Evolutionary conservation across 2,888 invertebrate species (phyloP), one percentile per base, ranked within the genome.

Genomic region (Campaea margaritaria): DNA sequence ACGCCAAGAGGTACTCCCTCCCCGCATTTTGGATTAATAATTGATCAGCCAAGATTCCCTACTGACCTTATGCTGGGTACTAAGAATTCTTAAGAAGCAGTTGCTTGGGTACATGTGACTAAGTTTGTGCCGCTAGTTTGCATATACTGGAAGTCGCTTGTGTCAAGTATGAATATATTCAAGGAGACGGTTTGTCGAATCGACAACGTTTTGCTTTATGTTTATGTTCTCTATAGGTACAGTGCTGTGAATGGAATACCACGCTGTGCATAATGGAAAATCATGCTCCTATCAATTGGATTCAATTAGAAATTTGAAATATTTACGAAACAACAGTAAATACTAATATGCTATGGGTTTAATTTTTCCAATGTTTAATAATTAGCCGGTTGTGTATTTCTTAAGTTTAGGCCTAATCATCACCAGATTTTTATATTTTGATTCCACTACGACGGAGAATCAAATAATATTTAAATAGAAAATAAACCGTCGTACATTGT

Each of bases 401-500:
- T 3, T 3, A 2, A 21, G 5, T 3, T 21, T 21, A 7, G 4
- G 5, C 8, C 10, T 31, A 1, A 1, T 31, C 10, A 42, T 16
- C 15, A 11, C 16, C 42, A 16, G 0, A 2, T 3, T 42, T 31
- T 31, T 11, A 44, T 58, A 44, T 58, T 46, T 54, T 31, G 27
- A 52, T 48, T 27, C 27, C 11, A 31, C 44, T 13, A 48, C 12
- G 16, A 7, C 41, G 14, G 34, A 34, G 11, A 34, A 46, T 47
- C 52, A 42, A 21, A 0, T 39, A 52, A 55, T 56, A 61, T 61
- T 55, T 80, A 79, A 81, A 75, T 72, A 73, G 61, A 72, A 73
- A 78, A 79, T 76, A 71, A 74, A 67, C 63, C 71, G 55, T 67
- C 64, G 68, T 74, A 65, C 74, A 79, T 82, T 79, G 80, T 80